Base-by-base conservation (phyloP, 1,140 invertebrate genomes). In the Drosophila ercepeae region DNA sequence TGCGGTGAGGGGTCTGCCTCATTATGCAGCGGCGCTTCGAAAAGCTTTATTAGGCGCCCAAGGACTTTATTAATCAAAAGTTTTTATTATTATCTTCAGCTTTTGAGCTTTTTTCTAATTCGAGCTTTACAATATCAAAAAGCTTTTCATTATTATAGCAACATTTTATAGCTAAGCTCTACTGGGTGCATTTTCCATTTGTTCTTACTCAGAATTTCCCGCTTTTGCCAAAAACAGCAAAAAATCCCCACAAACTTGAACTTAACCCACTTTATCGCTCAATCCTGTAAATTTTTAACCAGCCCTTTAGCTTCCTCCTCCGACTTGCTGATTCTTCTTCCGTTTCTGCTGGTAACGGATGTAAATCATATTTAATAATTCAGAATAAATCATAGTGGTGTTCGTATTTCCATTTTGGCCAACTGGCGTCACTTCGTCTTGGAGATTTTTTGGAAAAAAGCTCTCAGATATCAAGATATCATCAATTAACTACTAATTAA, bases 301-400 rank as follows among this genome's bases (percentile, higher is more conserved):
- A 19, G 16, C 4, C 48, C 8, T 57, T 11, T 23, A 3, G 16
- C 25, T 49, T 29, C 25, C 46, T 48, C 18, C 34, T 25, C 25
- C 19, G 60, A n/a, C 27, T 65, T 25, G 27, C 23, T 21, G 27
- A 42, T 41, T 39, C 29, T 21, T 61, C 42, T 49, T 61, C 60
- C 57, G 42, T 11, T 29, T 1, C 9, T 53, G 53, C 36, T 25
- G 44, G 39, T 39, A 1, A 39, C 61, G 70, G 42, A 57, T 59
- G 59, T 44, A 81, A 84, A 81, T 88, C 82, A 76, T 84, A 84
- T 84, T 84, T 81, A 84, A 88, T 84, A 84, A 84, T 88, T 84
- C 82, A 84, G 88, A 84, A 67, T 86, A 84, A 84, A 84, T 88
- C 81, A 88, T 82, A 84, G 81, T 76, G 81, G 81, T 65, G 81